phyloP scores from a whole-genome alignment of 2,797 vertebrate genomes.

The Notolabrus celidotus region DNA sequence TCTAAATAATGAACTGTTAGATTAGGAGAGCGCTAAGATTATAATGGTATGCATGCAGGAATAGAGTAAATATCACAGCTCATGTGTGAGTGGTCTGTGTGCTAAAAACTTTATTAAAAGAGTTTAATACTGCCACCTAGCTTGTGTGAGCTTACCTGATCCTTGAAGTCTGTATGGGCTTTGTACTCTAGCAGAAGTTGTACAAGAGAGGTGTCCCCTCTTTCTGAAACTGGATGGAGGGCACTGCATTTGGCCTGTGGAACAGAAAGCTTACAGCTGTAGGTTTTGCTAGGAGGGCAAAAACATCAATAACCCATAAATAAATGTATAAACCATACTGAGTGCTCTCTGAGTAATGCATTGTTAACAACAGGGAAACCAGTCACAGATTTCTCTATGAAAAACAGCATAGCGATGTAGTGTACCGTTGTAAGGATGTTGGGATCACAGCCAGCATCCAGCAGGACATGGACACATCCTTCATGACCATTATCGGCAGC shows the following conservation, averaged over 20 bases:
- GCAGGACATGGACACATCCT: conserved; percentile 86
- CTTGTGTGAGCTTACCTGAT: conserved; percentile 78
- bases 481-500: conserved; percentile 86
- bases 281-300: background rate
- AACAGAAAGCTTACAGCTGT: no score
- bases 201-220: conserved; percentile 84
- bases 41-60: no score
- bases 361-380: conserved; percentile 11
- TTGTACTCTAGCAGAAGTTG: conserved; percentile 86
- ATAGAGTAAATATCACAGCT: background rate
- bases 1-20: background rate
- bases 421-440: conserved; percentile 86
- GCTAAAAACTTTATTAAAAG: conserved; percentile 4
- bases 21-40: background rate
- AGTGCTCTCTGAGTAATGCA: background rate
- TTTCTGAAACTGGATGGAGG: conserved; percentile 86
- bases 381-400: background rate
- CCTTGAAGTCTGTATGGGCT: conserved; percentile 79
- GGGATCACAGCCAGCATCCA: conserved; percentile 89
- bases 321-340: conserved; percentile 4
- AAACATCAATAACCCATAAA: background rate
- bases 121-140: conserved; percentile 29
- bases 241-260: conserved; percentile 80
- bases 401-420: background rate
- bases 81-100: background rate